Evolutionary conservation across 1,140 invertebrate species (phyloP), one percentile per base, ranked within the genome.

Genomic region (Ptiloglossa arizonensis): DNA sequence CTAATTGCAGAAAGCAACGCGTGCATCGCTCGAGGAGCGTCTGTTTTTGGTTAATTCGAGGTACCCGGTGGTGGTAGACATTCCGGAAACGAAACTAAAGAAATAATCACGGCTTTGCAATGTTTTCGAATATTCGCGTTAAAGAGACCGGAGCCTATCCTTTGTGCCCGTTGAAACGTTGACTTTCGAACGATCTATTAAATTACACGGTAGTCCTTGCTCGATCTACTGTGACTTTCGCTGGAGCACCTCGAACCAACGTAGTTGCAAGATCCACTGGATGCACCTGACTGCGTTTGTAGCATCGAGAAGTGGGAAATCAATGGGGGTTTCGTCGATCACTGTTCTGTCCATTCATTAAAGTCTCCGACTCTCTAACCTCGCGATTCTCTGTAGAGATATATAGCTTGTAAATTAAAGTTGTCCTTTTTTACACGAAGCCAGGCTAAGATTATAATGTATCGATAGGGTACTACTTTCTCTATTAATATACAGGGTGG

Each of bases 161-260:
- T 70, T 70, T 62, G 74, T 54, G 56, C 13, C 46, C 32, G 15
- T n/a, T 27, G 46, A 41, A 63, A 77, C 57, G 75, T 44, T 54
- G 75, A 63, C 57, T 77, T 77, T 77, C 75, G 57, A 71, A 56
- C 67, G 44, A 24, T 63, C 67, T 54, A 77, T 71, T 71, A 70
- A 70, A 71, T 77, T 62, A 67, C 46, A 71, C 66, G 22, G 44
- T 57, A 67, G 48, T 62, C 44, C n/a, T 24, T 71, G 75, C 57
- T 77, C 68, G 74, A 77, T 77, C 57, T 60, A 75, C 60, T 60
- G 75, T 75, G 80, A 87, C 84, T 87, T 87, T 86, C 84, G 86
- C 79, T 75, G 78, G 74, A 72, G 71, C 84, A 87, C 81, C 82
- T 82, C 44, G 35, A 76, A 46, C 72, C n/a, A 52, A 59, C 56